These are phyloP conservation scores for Steatocranus sp. DNA, from an alignment of 2,797 vertebrate species.

Conservation along the genomic window DNA sequence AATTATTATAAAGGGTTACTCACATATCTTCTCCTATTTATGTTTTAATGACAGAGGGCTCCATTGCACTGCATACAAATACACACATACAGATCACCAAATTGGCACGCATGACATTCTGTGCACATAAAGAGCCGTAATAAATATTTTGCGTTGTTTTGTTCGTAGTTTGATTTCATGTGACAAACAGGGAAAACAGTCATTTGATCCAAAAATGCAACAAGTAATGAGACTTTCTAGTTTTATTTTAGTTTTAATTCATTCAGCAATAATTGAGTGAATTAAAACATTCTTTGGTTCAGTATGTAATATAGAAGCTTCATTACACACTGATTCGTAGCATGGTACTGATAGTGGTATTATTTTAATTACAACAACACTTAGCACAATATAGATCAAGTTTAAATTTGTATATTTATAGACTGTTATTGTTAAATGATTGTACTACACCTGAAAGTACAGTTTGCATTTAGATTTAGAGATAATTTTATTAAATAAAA, in stretches of 20 bases:
- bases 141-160: not conserved
- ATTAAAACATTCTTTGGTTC: not conserved
- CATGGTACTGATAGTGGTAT: not conserved
- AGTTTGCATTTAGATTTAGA: not conserved
- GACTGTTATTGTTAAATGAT: not conserved
- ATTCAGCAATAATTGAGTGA: not conserved
- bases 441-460: not conserved
- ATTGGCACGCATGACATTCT: not conserved
- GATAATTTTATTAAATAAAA: not conserved
- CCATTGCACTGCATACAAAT: not conserved
- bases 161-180: not conserved
- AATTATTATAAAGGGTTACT: fast-evolving
- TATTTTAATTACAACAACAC: not conserved
- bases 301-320: not conserved
- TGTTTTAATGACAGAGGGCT: not conserved
- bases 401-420: not conserved
- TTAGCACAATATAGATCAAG: not conserved
- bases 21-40: not conserved
- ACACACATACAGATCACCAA: not conserved
- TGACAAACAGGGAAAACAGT: not conserved
- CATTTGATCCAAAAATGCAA: not conserved
- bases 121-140: not conserved
- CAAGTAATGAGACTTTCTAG: not conserved
- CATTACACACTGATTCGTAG: not conserved
- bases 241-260: not conserved